Evolutionary conservation across 2,888 invertebrate species (phyloP).

Genomic region (Aplocera efformata): DNA sequence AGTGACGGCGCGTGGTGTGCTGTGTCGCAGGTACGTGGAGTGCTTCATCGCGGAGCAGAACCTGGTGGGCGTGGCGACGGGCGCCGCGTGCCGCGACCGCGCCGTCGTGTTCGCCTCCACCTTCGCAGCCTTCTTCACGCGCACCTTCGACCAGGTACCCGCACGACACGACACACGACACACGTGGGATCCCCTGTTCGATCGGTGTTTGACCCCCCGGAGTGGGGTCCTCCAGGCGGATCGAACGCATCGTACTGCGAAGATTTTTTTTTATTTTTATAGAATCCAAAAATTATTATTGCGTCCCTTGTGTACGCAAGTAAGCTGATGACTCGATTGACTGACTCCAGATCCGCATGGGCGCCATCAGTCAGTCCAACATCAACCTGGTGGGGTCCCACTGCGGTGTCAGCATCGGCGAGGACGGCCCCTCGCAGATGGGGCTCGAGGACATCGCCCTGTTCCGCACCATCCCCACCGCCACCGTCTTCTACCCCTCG

Average conservation of each 20-base stretch:
- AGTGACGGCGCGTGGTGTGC: too few relatives aligned
- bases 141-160: conserved; percentile 95
- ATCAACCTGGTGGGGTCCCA: conserved; percentile 98
- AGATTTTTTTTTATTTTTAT: too few relatives aligned
- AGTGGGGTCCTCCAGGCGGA: too few relatives aligned
- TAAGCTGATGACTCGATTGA: too few relatives aligned
- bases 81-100: conserved; percentile 94
- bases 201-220: too few relatives aligned
- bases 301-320: too few relatives aligned
- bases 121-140: conserved; percentile 98
- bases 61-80: conserved; percentile 96
- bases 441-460: conserved; percentile 98
- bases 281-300: too few relatives aligned
- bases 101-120: conserved; percentile 97
- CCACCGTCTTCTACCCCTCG: conserved; percentile 86
- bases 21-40: conserved; percentile 88
- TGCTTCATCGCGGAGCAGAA: conserved; percentile 99
- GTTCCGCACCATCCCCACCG: conserved; percentile 94
- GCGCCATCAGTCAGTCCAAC: conserved; percentile 98
- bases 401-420: conserved; percentile 98
- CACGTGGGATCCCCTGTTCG: too few relatives aligned
- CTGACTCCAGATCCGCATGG: conserved; percentile 99
- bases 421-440: conserved; percentile 99
- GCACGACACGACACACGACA: not conserved
- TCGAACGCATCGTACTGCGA: too few relatives aligned